Base-by-base conservation (phyloP, 2,888 invertebrate species). In the Mesochorus sp. region DNA sequence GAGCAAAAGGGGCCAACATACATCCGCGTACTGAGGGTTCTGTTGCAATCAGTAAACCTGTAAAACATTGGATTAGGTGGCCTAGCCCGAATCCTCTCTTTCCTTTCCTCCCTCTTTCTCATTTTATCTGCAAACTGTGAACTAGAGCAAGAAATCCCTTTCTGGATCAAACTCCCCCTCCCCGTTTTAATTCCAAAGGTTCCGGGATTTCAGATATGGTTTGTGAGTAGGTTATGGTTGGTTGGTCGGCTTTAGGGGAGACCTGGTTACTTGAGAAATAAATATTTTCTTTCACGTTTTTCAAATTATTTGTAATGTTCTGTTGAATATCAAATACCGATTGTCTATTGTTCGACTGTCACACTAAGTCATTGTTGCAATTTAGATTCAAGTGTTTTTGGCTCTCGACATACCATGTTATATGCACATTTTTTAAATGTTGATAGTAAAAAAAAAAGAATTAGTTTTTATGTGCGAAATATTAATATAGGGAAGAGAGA, bases 21-120 rank as follows among this genome's bases (percentile, higher is more conserved):
- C 24, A 49, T 28, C 49, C 61, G 76, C 57, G 24, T 53, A 55
- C 19, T 17, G 57, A 44, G 70, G 78, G 84, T 81, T 85, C 81
- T 61, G 79, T 85, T 84, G 87, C 87, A 87, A 87, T 87, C 87
- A 86, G 87, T 86, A 87, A 85, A 86, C 86, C 86, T 86, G 86
- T 87, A 87, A 87, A 87, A 86, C 87, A 86, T 87, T 87, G 86
- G 87, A 87, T 87, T 87, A 87, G 87, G 83, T 87, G 83, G 83
- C 84, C 85, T 75, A 81, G 72, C 81, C 82, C 81, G 78, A 83
- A 84, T 83, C 81, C 77, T 77, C 79, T 53, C 26, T 37, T 24
- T 12, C 44, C 31, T 10, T 5, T 24, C 24, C 51, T 8, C 10
- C 17, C 31, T 14, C 21, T 39, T 4, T 19, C 39, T 72, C 19